These are phyloP conservation scores for Astropecten irregularis DNA, from an alignment of 53 echinoderm and acorn worm species.

Conservation along the genomic window DNA sequence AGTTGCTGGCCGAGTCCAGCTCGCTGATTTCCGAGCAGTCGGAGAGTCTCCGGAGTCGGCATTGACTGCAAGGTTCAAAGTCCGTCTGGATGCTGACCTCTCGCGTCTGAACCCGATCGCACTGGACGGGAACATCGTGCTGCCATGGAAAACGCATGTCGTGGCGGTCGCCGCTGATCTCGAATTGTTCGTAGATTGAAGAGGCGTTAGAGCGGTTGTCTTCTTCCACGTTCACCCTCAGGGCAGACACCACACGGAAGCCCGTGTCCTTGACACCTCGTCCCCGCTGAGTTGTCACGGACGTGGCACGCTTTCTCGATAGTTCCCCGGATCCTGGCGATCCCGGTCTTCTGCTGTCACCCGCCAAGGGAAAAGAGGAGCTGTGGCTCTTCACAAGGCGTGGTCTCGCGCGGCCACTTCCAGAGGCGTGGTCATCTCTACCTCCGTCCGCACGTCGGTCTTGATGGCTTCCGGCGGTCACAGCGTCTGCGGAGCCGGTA, in stretches of 20 bases:
- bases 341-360: too few species aligned
- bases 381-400: constrained; percentile 13
- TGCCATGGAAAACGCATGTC: constrained; percentile 75
- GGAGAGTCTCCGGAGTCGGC: neutral
- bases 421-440: neutral
- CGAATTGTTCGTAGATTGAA: constrained; percentile 60
- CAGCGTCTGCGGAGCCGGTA: neutral
- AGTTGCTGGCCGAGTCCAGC: neutral
- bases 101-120: constrained; percentile 46
- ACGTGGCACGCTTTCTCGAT: constrained; percentile 18
- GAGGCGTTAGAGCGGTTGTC: constrained; percentile 44
- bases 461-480: too few species aligned
- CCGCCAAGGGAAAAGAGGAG: neutral
- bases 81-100: constrained; percentile 65
- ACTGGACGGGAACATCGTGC: constrained; percentile 77
- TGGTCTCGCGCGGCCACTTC: neutral
- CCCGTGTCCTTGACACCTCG: neutral
- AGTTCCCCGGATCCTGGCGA: too few species aligned
- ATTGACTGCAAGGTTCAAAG: neutral
- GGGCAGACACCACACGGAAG: neutral
- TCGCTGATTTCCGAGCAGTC: neutral
- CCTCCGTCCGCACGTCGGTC: neutral
- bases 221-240: neutral
- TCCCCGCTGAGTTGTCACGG: neutral
- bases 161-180: constrained; percentile 72